Percentiles rank a stretch among this genome's conserved stretches.
Conservation (phyloP, 1,140 invertebrate species). For the Capitella teleta region DNA sequence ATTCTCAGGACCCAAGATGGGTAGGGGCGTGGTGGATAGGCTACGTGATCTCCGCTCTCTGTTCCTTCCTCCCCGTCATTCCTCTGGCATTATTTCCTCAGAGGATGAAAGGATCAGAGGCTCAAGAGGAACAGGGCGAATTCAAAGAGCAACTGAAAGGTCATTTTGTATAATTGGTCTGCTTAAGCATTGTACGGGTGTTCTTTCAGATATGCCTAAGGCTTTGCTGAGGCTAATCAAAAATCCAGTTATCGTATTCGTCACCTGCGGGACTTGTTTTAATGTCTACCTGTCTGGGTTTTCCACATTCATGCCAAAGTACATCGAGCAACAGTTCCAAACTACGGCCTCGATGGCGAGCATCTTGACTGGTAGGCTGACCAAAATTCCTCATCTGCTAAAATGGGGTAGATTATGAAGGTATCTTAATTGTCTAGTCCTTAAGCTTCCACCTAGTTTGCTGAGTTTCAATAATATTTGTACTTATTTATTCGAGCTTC, state of each 20-base stretch:
- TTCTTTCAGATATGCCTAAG: conserved; percentile 8
- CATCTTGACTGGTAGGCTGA: conserved; percentile 11
- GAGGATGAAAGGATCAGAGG: not conserved
- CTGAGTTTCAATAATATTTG: too few species aligned
- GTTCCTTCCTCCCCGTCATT: conserved; percentile 47
- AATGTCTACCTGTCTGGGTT: conserved; percentile 6
- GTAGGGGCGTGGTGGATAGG: conserved; percentile 54
- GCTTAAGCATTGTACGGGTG: too few species aligned
- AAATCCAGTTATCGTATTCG: conserved; percentile 8
- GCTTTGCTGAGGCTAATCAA: not conserved
- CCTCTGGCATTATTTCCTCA: conserved; percentile 25
- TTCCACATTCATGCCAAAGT: conserved; percentile 9
- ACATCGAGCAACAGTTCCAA: conserved; percentile 10
- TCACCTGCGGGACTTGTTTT: conserved; percentile 2
- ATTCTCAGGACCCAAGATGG: conserved; percentile 37
- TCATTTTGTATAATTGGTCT: too few species aligned
- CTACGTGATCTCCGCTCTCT: conserved; percentile 51
- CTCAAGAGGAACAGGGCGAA: not conserved
- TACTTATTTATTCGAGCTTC: too few species aligned
- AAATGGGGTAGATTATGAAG: too few species aligned
- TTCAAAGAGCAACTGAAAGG: not conserved
- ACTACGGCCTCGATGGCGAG: conserved; percentile 8
- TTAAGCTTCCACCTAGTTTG: too few species aligned
- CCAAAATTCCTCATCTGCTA: too few species aligned
- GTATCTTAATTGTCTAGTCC: too few species aligned